Evolutionary conservation across 2,113 vertebrate genomes (phyloP), one percentile per base, ranked within the genome.

Genomic region (Danionella cerebrum): DNA sequence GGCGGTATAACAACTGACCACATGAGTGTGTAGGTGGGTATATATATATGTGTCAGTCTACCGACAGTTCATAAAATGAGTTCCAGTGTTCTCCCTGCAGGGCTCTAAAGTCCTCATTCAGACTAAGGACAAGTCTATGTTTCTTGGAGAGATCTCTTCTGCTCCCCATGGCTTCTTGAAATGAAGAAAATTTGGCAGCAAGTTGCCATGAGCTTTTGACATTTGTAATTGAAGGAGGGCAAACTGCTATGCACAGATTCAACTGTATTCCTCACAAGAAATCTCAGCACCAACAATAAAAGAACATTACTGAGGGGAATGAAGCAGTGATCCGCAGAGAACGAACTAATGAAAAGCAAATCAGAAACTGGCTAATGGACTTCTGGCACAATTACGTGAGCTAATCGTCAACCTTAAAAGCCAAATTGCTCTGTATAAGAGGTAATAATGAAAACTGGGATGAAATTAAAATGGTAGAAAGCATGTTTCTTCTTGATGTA

Each of bases 101-200:
- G 39, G 4, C 18, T 57, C 52, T 53, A 68, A 39, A 36, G 52
- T 36, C 54, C 65, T 68, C 41, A 68, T 35, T 44, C 45, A 21
- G 41, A 24, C 14, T 39, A 45, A 41, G 50, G 36, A 65, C 16
- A 18, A 41, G 14, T 47, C 2, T 3, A 3, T n/a, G 7, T 19
- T 36, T 36, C 39, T 25, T 21, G 41, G 41, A 57, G 52, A 58
- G 27, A 16, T 57, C 42, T 57, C 27, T 45, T 3, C 27, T 13
- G 39, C 22, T 65, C 33, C n/a, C n/a, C 33, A 44, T 35, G 44
- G 44, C 52, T 39, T 35, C 41, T 57, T 14, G 51, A 55, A 13
- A 47, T 57, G 16, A 68, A 25, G 9, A 44, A 54, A 31, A 9
- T 65, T 35, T 42, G 44, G 22, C 24, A 19, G 50, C 4, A 45